Evolutionary conservation across 1,140 invertebrate genomes (phyloP).

Genomic region (Charaxes varanes): DNA sequence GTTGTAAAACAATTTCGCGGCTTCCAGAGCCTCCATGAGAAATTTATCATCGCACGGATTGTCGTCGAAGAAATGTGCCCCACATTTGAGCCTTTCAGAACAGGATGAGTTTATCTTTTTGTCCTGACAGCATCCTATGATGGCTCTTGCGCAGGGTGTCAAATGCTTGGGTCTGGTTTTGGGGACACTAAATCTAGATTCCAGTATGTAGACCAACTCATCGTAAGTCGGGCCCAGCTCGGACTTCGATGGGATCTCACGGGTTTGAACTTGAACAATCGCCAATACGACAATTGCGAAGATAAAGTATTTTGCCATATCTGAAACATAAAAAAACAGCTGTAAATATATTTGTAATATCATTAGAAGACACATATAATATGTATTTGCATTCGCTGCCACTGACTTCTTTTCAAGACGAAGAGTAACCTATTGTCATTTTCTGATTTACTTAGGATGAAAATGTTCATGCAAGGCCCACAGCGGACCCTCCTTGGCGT

Average conservation of each 20-base stretch:
- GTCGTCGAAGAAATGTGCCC: conserved; percentile 56
- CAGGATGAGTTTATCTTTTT: conserved; percentile 45
- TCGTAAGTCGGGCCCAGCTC: conserved; percentile 28
- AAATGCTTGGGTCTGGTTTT: conserved; percentile 28
- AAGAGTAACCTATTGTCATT: too few species aligned
- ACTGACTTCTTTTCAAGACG: too few species aligned
- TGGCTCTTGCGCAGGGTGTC: conserved; percentile 54
- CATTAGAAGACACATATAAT: too few species aligned
- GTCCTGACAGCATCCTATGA: conserved; percentile 47
- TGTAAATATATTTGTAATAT: too few species aligned
- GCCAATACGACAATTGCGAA: neutral
- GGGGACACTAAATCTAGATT: conserved; percentile 29
- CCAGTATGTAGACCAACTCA: conserved; percentile 45
- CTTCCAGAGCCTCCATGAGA: conserved; percentile 41
- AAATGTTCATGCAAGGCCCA: too few species aligned
- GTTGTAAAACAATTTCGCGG: conserved; percentile 48
- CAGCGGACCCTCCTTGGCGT: too few species aligned
- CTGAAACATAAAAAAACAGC: conserved; percentile 12
- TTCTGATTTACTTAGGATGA: too few species aligned
- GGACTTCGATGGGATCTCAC: neutral
- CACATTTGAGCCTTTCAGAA: conserved; percentile 48
- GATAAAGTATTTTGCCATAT: conserved; percentile 11
- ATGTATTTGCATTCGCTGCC: too few species aligned
- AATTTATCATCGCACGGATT: conserved; percentile 61
- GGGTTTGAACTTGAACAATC: conserved; percentile 1